These are phyloP conservation scores for Poeciliopsis turneri DNA, from an alignment of 2,797 vertebrate genomes.

Conservation along the genomic window DNA sequence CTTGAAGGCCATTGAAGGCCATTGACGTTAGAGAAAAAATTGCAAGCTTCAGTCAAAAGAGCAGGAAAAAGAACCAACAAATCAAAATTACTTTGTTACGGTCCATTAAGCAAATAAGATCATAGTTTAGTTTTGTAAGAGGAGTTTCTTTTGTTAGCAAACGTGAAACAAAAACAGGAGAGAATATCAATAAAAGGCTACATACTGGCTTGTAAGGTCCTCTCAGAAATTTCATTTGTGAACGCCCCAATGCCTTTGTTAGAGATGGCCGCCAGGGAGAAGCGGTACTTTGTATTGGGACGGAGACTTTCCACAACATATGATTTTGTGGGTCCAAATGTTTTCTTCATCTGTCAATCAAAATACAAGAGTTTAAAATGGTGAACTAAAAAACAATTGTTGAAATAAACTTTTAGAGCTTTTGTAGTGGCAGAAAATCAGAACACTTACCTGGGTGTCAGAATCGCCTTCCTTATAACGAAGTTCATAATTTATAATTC, in stretches of 20 bases:
- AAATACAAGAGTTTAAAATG: slow-evolving; percentile 13
- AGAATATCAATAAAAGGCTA: slow-evolving; percentile 71
- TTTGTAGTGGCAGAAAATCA: not conserved
- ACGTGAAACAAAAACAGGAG: slow-evolving; percentile 38
- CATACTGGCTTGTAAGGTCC: slow-evolving; percentile 99
- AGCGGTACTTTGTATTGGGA: slow-evolving; percentile 93
- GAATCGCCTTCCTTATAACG: slow-evolving; percentile 86
- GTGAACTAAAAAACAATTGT: not conserved
- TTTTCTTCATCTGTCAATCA: slow-evolving; percentile 85
- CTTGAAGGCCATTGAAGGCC: slow-evolving; percentile 36
- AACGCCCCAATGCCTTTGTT: slow-evolving; percentile 94
- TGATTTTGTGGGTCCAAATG: slow-evolving; percentile 87
- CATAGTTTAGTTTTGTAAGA: slow-evolving; percentile 15
- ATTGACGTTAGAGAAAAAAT: slow-evolving; percentile 22
- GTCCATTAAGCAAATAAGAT: slow-evolving; percentile 21
- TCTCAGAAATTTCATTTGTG: slow-evolving; percentile 92
- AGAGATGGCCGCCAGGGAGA: slow-evolving; percentile 94
- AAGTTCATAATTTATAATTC: slow-evolving; percentile 93
- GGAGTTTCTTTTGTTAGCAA: slow-evolving; percentile 53
- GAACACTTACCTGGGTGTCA: slow-evolving; percentile 82
- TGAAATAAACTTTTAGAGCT: not conserved
- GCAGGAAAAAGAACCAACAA: slow-evolving; percentile 17
- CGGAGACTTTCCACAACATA: slow-evolving; percentile 92
- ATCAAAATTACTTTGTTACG: slow-evolving; percentile 22
- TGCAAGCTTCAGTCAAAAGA: slow-evolving; percentile 14